phyloP scores from a whole-genome alignment of 2,113 vertebrate genomes.

The Lagenorhynchus albirostris region DNA sequence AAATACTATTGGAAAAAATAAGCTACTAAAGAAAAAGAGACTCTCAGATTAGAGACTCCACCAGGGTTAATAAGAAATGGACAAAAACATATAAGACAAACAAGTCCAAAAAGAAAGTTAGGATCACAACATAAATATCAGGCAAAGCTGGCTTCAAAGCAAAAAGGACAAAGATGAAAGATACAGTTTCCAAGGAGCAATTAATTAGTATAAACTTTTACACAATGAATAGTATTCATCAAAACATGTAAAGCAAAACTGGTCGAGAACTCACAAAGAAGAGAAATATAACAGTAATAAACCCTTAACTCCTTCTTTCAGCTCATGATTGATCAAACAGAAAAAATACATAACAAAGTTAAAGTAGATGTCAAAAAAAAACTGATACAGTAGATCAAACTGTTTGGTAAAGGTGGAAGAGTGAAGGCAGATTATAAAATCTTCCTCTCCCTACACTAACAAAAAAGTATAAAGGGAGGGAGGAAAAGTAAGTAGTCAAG shows the following conservation, averaged over 20 bases:
- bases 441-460: not conserved
- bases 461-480: not conserved
- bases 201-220: not conserved
- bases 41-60: not conserved
- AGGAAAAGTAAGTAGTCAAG: not conserved
- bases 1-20: not conserved
- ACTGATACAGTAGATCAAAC: not conserved
- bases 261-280: not conserved
- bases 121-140: not conserved
- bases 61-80: not conserved
- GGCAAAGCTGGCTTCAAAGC: not conserved
- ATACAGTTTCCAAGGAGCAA: not conserved
- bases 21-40: not conserved
- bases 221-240: not conserved
- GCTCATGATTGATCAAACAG: not conserved
- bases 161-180: not conserved
- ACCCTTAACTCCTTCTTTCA: not conserved
- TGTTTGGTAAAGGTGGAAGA: not conserved
- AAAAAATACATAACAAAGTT: not conserved
- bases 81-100: not conserved
- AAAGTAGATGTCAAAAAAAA: not conserved
- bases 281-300: not conserved
- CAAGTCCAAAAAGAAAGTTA: not conserved
- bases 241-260: not conserved
- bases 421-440: not conserved